These are phyloP conservation scores for Tetraodon nigroviridis DNA, from an alignment of 2,113 vertebrate species.

Conservation along the genomic window DNA sequence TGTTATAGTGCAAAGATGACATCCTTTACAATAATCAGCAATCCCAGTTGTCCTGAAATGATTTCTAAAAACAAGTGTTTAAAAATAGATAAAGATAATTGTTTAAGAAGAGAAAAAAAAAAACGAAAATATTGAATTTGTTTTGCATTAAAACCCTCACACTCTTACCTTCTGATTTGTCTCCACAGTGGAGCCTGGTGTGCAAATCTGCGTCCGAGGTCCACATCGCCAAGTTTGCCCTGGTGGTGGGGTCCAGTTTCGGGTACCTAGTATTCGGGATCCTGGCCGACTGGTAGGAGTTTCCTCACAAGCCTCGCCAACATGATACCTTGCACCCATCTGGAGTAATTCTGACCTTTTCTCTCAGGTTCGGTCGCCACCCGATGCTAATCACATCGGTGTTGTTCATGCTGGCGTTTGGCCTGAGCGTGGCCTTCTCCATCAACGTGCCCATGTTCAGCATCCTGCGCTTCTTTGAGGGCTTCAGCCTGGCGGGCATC, in stretches of 20 bases:
- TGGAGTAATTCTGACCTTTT: neutral
- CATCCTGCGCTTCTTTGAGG: constrained; percentile 97
- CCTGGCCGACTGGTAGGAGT: constrained; percentile 93
- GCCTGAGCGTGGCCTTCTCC: constrained; percentile 90
- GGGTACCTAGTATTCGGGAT: constrained; percentile 95
- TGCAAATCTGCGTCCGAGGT: constrained; percentile 90
- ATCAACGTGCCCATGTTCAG: constrained; percentile 97
- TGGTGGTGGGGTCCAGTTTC: constrained; percentile 95
- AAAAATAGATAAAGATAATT: neutral
- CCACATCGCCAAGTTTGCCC: constrained; percentile 95
- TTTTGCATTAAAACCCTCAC: no score
- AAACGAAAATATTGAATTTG: no score
- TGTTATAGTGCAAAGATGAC: no score
- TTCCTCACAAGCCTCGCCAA: neutral
- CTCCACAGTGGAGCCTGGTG: constrained; percentile 90
- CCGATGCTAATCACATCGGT: constrained; percentile 87
- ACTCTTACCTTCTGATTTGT: constrained; percentile 52
- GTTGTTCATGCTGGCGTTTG: constrained; percentile 90
- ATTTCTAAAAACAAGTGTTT: no score
- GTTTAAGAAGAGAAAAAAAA: neutral
- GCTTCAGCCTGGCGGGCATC: constrained; percentile 95
- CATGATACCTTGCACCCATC: neutral
- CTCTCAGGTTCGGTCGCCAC: constrained; percentile 86
- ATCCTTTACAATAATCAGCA: no score
- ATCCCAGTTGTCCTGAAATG: no score